Conservation (phyloP, 2,113 vertebrate species). For the Psittacara wagleri region DNA sequence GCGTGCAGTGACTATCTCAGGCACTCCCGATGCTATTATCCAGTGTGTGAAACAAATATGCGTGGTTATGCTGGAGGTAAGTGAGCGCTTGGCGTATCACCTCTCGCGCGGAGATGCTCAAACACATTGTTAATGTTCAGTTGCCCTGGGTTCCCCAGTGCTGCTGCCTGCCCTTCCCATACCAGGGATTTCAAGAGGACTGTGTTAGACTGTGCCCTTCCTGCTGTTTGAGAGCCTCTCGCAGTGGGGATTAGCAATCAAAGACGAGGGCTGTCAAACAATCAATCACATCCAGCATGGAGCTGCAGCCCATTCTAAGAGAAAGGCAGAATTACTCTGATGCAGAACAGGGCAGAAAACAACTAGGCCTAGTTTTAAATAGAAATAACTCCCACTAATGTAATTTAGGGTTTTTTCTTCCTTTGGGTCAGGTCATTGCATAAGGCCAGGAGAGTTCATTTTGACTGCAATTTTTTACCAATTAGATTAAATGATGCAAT, state of each 20-base stretch:
- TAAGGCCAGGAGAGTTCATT: neutral
- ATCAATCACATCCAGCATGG: neutral
- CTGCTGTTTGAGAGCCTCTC: neutral
- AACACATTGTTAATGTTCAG: neutral
- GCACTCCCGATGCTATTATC: conserved; percentile 90
- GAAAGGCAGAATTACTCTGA: neutral
- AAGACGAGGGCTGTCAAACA: neutral
- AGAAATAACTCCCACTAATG: neutral
- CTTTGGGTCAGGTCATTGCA: neutral
- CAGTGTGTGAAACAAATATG: conserved; percentile 93
- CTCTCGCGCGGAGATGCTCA: neutral
- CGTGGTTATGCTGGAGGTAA: conserved; percentile 92
- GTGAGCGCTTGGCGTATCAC: accelerated
- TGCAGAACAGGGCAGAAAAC: neutral
- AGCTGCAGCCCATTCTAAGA: neutral
- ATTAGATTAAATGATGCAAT: neutral
- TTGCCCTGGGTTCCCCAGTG: neutral
- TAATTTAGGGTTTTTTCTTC: neutral
- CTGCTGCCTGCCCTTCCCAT: accelerated
- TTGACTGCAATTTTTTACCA: neutral
- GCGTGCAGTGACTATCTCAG: conserved; percentile 91
- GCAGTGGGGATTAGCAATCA: neutral
- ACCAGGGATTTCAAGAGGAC: neutral
- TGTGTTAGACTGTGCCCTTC: neutral
- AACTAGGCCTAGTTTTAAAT: neutral